A percentile compares a stretch with the other conserved stretches of the same genome.
Evolutionary conservation across 1,140 invertebrate species (phyloP).

Genomic region (Akabosia matsudoensis): DNA sequence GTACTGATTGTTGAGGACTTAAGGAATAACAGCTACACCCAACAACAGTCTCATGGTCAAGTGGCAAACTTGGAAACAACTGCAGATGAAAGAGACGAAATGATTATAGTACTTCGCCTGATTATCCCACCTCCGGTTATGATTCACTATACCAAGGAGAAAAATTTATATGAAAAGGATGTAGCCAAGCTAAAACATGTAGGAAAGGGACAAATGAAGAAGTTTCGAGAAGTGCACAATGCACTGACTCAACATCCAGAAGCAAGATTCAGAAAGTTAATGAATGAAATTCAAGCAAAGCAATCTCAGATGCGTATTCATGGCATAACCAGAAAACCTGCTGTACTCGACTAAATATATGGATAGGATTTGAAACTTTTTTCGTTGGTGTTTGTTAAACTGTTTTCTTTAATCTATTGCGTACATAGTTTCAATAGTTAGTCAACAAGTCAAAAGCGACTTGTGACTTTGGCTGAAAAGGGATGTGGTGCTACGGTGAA

Average conservation of each 20-base stretch:
- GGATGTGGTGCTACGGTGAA: slow-evolving; percentile 18
- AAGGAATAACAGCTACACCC: too few species aligned
- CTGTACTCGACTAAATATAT: too few species aligned
- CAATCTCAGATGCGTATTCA: too few species aligned
- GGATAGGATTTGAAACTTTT: too few species aligned
- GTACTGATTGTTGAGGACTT: too few species aligned
- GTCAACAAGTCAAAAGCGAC: neutral
- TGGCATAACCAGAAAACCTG: too few species aligned
- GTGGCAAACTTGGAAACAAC: neutral
- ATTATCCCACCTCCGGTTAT: neutral
- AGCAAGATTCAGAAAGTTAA: too few species aligned
- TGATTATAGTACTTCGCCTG: too few species aligned
- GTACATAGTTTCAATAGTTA: neutral
- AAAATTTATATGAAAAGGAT: neutral
- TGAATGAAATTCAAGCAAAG: too few species aligned
- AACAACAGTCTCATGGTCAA: too few species aligned
- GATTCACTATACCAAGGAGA: neutral
- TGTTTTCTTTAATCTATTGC: neutral
- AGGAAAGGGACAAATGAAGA: neutral
- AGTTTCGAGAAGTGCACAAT: neutral
- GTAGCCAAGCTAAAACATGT: too few species aligned
- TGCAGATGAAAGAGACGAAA: neutral
- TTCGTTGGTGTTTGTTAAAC: neutral
- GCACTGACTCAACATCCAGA: neutral
- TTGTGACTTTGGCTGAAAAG: slow-evolving; percentile 19